These are phyloP conservation scores for Kryptolebias ocellatus DNA, from an alignment of 2,797 vertebrate genomes.

Conservation along the genomic window DNA sequence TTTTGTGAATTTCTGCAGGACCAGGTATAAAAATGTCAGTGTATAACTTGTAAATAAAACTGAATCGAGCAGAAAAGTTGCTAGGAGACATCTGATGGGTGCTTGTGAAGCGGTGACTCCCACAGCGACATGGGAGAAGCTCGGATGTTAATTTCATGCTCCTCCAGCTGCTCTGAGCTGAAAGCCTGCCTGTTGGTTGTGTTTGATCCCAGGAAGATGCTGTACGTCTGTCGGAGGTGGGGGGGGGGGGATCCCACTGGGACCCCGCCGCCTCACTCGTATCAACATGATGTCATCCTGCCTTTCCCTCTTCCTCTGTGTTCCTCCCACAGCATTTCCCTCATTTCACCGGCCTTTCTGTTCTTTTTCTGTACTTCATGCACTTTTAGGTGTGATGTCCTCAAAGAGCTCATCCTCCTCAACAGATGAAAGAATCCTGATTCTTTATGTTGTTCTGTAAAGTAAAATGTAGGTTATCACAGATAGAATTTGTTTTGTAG, in stretches of 20 bases:
- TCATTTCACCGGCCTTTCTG: slow-evolving; percentile 8
- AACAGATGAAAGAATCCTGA: not conserved
- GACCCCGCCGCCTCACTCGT: slow-evolving; percentile 49
- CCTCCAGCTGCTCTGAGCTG: slow-evolving; percentile 61
- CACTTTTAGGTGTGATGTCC: not conserved
- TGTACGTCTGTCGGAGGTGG: slow-evolving; percentile 66
- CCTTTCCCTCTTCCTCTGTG: slow-evolving; percentile 13
- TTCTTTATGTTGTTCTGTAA: not conserved
- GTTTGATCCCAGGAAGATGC: slow-evolving; percentile 71
- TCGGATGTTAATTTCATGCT: slow-evolving; percentile 64
- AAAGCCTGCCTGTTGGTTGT: slow-evolving; percentile 61
- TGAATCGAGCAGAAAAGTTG: slow-evolving; percentile 5
- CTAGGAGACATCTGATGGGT: slow-evolving; percentile 17
- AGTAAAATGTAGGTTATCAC: slow-evolving; percentile 19
- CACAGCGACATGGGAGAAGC: slow-evolving; percentile 25
- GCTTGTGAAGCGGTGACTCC: slow-evolving; percentile 23
- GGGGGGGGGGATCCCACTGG: slow-evolving; percentile 63
- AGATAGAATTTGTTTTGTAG: slow-evolving; percentile 23
- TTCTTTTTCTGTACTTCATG: slow-evolving; percentile 5
- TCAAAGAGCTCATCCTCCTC: slow-evolving; percentile 1
- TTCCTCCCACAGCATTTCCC: slow-evolving; percentile 11
- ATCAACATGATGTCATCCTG: slow-evolving; percentile 65
- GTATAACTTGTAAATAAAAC: not conserved
- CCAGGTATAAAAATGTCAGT: not conserved
- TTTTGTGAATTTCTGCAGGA: not conserved